phyloP scores from a whole-genome alignment of 2,797 vertebrate genomes.

The Enteromius unitaeniatus region DNA sequence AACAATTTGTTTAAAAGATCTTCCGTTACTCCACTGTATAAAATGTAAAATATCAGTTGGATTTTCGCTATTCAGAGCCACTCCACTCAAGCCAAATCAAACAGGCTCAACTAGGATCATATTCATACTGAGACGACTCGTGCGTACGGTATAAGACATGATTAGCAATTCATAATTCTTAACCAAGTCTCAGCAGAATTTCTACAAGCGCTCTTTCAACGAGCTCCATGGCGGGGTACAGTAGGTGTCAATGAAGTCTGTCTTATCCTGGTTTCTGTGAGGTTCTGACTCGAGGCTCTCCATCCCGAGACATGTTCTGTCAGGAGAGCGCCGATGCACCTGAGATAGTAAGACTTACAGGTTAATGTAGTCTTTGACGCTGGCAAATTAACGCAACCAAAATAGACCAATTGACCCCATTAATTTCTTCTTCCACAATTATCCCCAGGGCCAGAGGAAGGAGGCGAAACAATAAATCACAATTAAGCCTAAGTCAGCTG shows the following conservation, averaged over 20 bases:
- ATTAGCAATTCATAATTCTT: constrained; percentile 36
- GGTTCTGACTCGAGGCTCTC: neutral
- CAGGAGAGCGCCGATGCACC: constrained; percentile 24
- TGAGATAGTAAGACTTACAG: constrained; percentile 47
- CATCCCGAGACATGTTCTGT: neutral
- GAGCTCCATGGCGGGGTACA: neutral
- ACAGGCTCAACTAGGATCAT: constrained; percentile 15
- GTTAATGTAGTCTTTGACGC: constrained; percentile 60
- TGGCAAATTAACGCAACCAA: constrained; percentile 57
- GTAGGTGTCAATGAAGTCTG: constrained; percentile 8
- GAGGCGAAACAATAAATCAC: constrained; percentile 61
- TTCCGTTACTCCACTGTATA: neutral
- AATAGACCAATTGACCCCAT: constrained; percentile 62
- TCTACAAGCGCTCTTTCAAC: constrained; percentile 7
- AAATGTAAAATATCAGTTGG: neutral
- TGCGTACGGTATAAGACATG: neutral
- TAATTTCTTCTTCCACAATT: constrained; percentile 59
- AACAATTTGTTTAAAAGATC: neutral
- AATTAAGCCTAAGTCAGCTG: constrained; percentile 61
- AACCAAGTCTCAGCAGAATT: constrained; percentile 27
- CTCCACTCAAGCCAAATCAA: constrained; percentile 13
- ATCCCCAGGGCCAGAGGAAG: constrained; percentile 52
- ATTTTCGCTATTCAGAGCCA: neutral
- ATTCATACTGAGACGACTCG: constrained; percentile 6
- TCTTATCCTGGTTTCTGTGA: constrained; percentile 19